Evolutionary conservation across 2,113 vertebrate species (phyloP), one percentile per base, ranked within the genome.

Genomic region (Uropsilus gracilis): DNA sequence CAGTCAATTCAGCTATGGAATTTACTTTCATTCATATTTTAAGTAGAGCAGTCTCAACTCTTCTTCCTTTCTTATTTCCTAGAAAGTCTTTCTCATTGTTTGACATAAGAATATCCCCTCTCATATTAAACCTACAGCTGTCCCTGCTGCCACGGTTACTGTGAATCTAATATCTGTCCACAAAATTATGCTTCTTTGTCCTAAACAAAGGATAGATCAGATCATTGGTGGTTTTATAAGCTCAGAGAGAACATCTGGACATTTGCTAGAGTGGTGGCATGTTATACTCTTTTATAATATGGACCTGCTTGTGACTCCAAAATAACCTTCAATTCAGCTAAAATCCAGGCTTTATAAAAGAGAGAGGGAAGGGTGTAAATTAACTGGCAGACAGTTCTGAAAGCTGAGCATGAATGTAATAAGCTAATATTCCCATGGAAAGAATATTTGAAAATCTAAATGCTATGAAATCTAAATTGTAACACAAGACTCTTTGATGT

Each of bases 101-200:
- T 95, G 4, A 1, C 16, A 90, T 77, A 89, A 14, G 76, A 20
- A 5, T 6, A 34, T 12, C 69, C 9, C 8, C 61, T 89, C 42
- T 84, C 37, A 68, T 26, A 69, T 72, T 94, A 96, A 88, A 84
- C 50, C 10, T 59, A 37, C 9, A 86, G 48, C 11, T 96, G 78
- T 71, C 37, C 2, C 0, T 0, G 0, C 44, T 8, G 0, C 57
- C 63, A 71, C 86, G 76, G 87, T 63, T 0, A 0, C 64, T 59
- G 14, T 77, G 59, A 95, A 96, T 87, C 97, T 81, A 81, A 22
- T 69, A 68, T 61, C 55, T 93, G 20, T 68, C 82, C 53, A 86
- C 48, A 90, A 89, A 44, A 37, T 95, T 96, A 88, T 83, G 68
- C 0, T 81, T 89, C 22, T 97, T 98, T 97, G 89, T 97, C 55